These are phyloP conservation scores for Drosophila siamana DNA, from an alignment of 2,888 invertebrate genomes.

Conservation along the genomic window DNA sequence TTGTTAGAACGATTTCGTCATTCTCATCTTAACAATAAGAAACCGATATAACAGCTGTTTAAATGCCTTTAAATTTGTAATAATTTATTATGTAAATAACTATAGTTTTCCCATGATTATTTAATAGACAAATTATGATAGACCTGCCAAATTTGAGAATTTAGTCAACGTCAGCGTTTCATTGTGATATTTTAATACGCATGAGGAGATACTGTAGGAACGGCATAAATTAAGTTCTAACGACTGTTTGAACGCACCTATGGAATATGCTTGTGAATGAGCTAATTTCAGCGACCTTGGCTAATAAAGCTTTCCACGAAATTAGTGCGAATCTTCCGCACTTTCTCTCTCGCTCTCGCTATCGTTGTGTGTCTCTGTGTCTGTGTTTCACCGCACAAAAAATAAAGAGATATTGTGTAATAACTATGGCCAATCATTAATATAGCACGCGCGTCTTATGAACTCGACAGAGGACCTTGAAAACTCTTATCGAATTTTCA, in stretches of 20 bases:
- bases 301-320: constrained; percentile 54
- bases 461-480: constrained; percentile 68
- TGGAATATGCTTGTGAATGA: constrained; percentile 9
- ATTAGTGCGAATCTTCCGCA: neutral
- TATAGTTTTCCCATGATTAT: neutral
- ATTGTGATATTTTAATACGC: neutral
- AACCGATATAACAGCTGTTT: too few relatives aligned
- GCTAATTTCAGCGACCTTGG: constrained; percentile 67
- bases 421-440: constrained; percentile 26
- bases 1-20: too few relatives aligned
- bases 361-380: neutral
- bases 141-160: neutral
- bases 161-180: neutral
- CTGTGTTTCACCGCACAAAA: neutral
- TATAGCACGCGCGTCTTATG: constrained; percentile 52
- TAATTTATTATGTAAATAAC: too few relatives aligned
- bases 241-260: constrained; percentile 2
- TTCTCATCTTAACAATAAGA: too few relatives aligned
- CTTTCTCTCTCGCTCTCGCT: neutral
- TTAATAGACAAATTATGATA: neutral
- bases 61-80: too few relatives aligned
- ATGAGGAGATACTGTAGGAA: constrained; percentile 8
- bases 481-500: constrained; percentile 82
- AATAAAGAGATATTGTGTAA: constrained; percentile 46
- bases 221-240: constrained; percentile 8